Base-by-base conservation (phyloP, 35 echinoderm and acorn worm genomes). In the Acanthaster planci region DNA sequence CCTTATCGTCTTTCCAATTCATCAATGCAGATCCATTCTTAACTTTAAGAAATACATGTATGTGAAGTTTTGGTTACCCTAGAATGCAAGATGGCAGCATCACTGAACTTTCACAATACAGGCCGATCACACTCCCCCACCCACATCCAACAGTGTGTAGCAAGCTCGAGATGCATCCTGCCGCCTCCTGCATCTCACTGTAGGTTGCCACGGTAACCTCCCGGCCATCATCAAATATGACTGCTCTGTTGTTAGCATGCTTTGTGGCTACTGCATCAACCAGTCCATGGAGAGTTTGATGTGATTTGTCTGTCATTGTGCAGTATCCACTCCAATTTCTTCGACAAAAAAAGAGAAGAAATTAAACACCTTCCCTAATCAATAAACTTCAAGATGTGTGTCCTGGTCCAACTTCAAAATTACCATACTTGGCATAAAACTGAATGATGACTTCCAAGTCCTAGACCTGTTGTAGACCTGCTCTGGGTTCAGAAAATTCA, bases 151-250 rank as follows among this genome's bases (percentile, higher is more conserved):
- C 34, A n/a, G 3, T 50, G 39, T 39, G 42, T 38, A 84, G 22
- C 67, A 77, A 12, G 29, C 55, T 38, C 84, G 85, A 40, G 1
- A 93, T 30, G 2, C 14, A 58, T 16, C 35, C 38, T 44, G 90
- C 67, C 17, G 39, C 53, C 26, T 76, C 60, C 34, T 34, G 64
- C 55, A 93, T 39, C 21, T 83, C 21, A 1, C 37, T 3, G 47
- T 93, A 93, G 7, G 51, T 93, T 19, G 50, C 0, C 60, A 86
- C 8, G 12, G 26, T 39, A 7, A 58, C 75, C 57, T 16, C 17
- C 22, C 55, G n/a, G 31, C 90, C 80, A 52, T 93, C 80, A 84
- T 93, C 90, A 93, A 57, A 76, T 8, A 93, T 77, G 17, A 60
- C 58, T 55, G 90, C 90, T 31, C 50, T 83, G 15, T 78, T 60